These are phyloP conservation scores for Melanostoma scalare DNA, from an alignment of 2,888 invertebrate species.

Conservation along the genomic window DNA sequence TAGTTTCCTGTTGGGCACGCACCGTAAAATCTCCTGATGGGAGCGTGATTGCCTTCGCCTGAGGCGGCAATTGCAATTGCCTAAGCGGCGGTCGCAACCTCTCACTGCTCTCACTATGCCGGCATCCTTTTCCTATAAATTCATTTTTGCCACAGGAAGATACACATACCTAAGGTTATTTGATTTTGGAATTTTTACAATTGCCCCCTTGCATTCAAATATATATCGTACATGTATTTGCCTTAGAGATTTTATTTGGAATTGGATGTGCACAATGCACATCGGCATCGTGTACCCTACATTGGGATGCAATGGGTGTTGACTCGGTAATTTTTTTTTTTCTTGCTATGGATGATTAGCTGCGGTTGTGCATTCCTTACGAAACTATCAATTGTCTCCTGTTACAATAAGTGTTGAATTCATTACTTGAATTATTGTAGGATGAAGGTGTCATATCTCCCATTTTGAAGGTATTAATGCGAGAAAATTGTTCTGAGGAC, in stretches of 20 bases:
- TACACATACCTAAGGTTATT: slow-evolving; percentile 50
- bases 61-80: slow-evolving; percentile 63
- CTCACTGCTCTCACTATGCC: background rate
- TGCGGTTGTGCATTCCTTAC: slow-evolving; percentile 63
- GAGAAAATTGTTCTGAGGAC: slow-evolving; percentile 41
- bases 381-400: slow-evolving; percentile 60
- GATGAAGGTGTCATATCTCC: slow-evolving; percentile 61
- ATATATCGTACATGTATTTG: slow-evolving; percentile 10
- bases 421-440: slow-evolving; percentile 53
- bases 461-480: slow-evolving; percentile 51
- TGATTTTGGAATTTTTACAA: slow-evolving; percentile 39
- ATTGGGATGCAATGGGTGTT: slow-evolving; percentile 25
- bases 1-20: slow-evolving; percentile 68
- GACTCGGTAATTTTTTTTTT: slow-evolving; percentile 12
- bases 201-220: background rate
- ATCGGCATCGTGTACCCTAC: too few species aligned
- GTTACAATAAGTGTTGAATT: slow-evolving; percentile 68
- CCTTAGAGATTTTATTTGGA: slow-evolving; percentile 61
- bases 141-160: slow-evolving; percentile 47
- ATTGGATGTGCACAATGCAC: slow-evolving; percentile 35
- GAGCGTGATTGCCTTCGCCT: slow-evolving; percentile 70
- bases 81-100: slow-evolving; percentile 58
- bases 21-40: slow-evolving; percentile 59
- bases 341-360: slow-evolving; percentile 51
- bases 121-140: slow-evolving; percentile 36